A percentile compares a stretch with the other conserved stretches of the same genome.
Conservation (phyloP, 2,113 vertebrate genomes). For the Cromileptes altivelis region DNA sequence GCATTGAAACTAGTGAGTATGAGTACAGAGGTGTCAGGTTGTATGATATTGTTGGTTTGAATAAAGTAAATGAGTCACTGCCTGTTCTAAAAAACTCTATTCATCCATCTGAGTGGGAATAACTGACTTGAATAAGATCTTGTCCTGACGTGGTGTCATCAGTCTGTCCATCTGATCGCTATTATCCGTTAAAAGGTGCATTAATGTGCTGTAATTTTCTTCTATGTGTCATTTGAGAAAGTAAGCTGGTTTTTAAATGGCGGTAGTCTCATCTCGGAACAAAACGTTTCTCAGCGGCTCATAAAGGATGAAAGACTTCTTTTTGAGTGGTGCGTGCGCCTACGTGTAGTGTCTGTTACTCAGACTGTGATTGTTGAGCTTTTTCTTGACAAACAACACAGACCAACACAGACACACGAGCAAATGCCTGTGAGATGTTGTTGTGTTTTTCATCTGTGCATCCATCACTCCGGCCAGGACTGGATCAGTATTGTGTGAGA, state of each 20-base stretch:
- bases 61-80: not conserved
- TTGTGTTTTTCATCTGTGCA: not conserved
- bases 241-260: not conserved
- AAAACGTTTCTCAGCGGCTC: not conserved
- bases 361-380: not conserved
- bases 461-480: constrained; percentile 27
- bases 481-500: constrained; percentile 47
- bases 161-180: not conserved
- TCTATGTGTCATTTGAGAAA: not conserved
- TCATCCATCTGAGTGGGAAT: not conserved
- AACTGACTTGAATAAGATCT: not conserved
- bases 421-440: constrained; percentile 19
- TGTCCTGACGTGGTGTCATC: not conserved
- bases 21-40: too few species aligned
- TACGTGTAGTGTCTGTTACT: not conserved
- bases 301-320: constrained; percentile 16
- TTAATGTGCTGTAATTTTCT: not conserved
- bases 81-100: not conserved
- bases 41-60: not conserved
- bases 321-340: not conserved
- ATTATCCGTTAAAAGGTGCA: not conserved
- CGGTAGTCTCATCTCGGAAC: constrained; percentile 3
- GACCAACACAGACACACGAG: constrained; percentile 23
- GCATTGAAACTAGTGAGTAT: too few species aligned
- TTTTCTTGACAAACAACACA: not conserved